phyloP scores from a whole-genome alignment of 2,797 vertebrate species.

The Decapterus maruadsi region DNA sequence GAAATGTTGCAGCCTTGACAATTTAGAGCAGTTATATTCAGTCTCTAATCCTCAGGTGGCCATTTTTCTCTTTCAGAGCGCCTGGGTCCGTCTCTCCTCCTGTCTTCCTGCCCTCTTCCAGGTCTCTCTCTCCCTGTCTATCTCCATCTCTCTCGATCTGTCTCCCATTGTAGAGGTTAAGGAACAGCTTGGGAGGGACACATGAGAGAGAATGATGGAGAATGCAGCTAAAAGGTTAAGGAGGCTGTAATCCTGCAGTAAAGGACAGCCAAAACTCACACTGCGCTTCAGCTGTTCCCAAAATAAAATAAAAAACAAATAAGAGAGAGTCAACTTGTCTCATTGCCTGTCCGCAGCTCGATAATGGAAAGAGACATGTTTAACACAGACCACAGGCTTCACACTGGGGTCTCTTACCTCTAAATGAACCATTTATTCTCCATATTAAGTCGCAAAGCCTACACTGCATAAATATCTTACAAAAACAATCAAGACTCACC shows the following conservation, averaged over 20 bases:
- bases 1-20: conserved; percentile 84
- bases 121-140: conserved; percentile 35
- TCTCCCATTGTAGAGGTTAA: conserved; percentile 76
- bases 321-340: conserved; percentile 62
- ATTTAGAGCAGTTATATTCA: conserved; percentile 82
- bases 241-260: conserved; percentile 80
- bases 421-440: conserved; percentile 43
- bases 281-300: conserved; percentile 78
- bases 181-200: conserved; percentile 81
- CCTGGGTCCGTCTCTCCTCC: conserved; percentile 54
- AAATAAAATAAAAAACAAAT: conserved; percentile 65
- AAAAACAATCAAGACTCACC: conserved; percentile 31
- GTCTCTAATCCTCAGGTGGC: conserved; percentile 81
- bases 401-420: conserved; percentile 23
- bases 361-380: conserved; percentile 57
- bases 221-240: conserved; percentile 85
- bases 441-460: conserved; percentile 16
- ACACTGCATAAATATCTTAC: conserved; percentile 18
- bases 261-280: conserved; percentile 85
- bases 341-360: conserved; percentile 37
- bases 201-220: conserved; percentile 83
- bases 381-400: conserved; percentile 38
- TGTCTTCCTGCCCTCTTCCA: conserved; percentile 38
- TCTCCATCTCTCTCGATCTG: conserved; percentile 64
- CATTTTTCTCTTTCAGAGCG: conserved; percentile 65